Conservation (phyloP, 37 sponge, comb jelly and placozoan species). For the Spongilla lacustris region DNA sequence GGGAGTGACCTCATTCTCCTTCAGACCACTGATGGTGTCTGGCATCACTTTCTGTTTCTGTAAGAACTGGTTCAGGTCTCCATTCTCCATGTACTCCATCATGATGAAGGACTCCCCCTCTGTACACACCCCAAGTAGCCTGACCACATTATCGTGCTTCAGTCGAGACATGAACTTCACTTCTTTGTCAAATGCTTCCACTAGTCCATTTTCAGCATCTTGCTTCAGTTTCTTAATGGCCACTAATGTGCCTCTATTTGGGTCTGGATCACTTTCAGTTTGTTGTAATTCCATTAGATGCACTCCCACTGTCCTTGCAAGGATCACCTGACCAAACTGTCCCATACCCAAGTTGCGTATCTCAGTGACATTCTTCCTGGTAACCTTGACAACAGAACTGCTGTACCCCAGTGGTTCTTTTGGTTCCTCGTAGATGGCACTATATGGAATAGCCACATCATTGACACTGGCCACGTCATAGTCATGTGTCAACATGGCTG, state of each 20-base stretch:
- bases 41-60: slow-evolving; percentile 60
- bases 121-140: slow-evolving; percentile 71
- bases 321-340: slow-evolving; percentile 68
- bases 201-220: slow-evolving; percentile 35
- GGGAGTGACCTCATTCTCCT: slow-evolving; percentile 46
- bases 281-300: slow-evolving; percentile 62
- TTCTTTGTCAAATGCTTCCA: slow-evolving; percentile 69
- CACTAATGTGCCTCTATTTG: slow-evolving; percentile 55
- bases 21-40: slow-evolving; percentile 11
- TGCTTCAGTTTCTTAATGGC: slow-evolving; percentile 80
- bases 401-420: background rate
- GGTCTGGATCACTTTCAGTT: slow-evolving; percentile 37
- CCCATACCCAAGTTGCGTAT: slow-evolving; percentile 63
- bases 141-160: slow-evolving; percentile 71
- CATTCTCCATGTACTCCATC: slow-evolving; percentile 96
- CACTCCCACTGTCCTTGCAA: slow-evolving; percentile 58
- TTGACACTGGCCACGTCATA: background rate
- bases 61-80: slow-evolving; percentile 82
- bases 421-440: slow-evolving; percentile 54
- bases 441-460: slow-evolving; percentile 37
- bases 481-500: slow-evolving; percentile 43
- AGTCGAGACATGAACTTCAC: slow-evolving; percentile 78
- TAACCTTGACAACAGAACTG: slow-evolving; percentile 4
- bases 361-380: slow-evolving; percentile 24
- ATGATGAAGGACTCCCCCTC: slow-evolving; percentile 42